phyloP scores from a whole-genome alignment of 2,113 vertebrate genomes.

The Lophochroa leadbeateri region DNA sequence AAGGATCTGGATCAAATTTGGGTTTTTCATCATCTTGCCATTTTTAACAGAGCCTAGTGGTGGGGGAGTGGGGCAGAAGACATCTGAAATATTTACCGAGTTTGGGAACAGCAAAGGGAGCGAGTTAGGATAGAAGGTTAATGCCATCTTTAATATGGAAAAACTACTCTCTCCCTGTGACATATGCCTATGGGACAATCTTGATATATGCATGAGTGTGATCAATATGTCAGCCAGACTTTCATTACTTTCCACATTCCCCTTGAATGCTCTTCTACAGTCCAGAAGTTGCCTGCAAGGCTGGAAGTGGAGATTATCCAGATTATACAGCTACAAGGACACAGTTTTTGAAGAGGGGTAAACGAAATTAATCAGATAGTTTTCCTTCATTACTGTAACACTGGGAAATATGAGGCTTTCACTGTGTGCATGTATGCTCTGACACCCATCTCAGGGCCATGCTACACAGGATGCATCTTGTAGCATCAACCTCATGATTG shows the following conservation, averaged over 20 bases:
- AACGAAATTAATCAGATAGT: conserved; percentile 29
- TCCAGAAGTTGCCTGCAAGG: conserved; percentile 34
- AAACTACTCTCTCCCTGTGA: conserved; percentile 75
- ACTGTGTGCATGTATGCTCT: neutral
- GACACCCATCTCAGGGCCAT: neutral
- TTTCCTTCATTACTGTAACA: neutral
- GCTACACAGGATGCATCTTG: neutral
- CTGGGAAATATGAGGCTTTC: neutral
- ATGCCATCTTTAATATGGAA: conserved; percentile 80
- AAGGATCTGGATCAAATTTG: neutral
- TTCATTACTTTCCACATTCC: conserved; percentile 76
- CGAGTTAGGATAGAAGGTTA: conserved; percentile 74
- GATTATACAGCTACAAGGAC: neutral
- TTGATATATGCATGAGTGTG: conserved; percentile 75
- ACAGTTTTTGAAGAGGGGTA: conserved; percentile 35
- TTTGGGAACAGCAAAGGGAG: conserved; percentile 72
- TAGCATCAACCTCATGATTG: neutral
- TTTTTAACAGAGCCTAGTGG: neutral
- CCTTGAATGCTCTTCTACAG: conserved; percentile 62
- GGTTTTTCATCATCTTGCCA: conserved; percentile 54
- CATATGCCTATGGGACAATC: conserved; percentile 77
- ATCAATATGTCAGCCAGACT: conserved; percentile 80
- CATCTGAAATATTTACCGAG: conserved; percentile 77
- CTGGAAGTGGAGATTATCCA: conserved; percentile 55
- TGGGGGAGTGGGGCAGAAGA: conserved; percentile 7